Evolutionary conservation across 1,140 invertebrate species (phyloP).

Genomic region (Aphelenchoides besseyi): DNA sequence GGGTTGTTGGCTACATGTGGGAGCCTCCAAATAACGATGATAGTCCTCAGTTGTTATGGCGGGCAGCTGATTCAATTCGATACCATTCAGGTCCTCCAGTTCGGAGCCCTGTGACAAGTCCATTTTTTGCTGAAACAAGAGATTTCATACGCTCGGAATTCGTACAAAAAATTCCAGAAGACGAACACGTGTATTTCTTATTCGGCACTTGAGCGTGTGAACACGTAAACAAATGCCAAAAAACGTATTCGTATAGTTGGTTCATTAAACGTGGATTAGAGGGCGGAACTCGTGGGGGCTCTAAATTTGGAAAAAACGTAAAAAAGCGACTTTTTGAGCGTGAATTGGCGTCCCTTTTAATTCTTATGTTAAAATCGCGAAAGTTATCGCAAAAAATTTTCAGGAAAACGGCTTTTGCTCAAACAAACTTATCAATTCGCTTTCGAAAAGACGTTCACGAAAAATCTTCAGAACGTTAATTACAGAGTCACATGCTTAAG

Average conservation of each 20-base stretch:
- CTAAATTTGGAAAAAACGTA: no score
- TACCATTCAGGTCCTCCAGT: constrained; percentile 37
- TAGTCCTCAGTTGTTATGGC: constrained; percentile 43
- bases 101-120: neutral
- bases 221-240: neutral
- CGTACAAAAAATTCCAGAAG: neutral
- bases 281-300: no score
- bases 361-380: no score
- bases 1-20: neutral
- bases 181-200: neutral
- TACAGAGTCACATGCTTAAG: no score
- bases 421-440: no score
- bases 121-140: no score
- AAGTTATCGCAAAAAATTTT: no score
- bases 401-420: no score
- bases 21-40: constrained; percentile 9
- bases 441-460: no score
- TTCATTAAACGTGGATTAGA: neutral
- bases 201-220: neutral
- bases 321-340: no score
- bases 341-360: no score
- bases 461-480: no score
- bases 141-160: neutral
- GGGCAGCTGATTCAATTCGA: constrained; percentile 37
- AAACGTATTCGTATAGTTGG: neutral